Base-by-base conservation (phyloP, 2,113 vertebrate genomes). In the Melanostigma gelatinosum region DNA sequence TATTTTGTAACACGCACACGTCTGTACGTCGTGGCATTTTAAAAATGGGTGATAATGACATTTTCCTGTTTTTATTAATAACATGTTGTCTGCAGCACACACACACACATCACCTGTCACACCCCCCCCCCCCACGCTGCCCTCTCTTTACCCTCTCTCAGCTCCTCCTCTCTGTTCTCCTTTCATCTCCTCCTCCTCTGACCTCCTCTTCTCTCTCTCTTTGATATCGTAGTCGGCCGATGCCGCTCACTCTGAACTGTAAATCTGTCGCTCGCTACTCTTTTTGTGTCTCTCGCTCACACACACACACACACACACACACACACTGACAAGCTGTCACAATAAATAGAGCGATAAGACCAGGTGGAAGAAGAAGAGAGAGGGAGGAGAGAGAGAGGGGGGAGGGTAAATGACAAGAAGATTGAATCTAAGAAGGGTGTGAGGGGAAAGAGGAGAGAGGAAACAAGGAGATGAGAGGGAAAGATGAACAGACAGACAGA, bases 41-140 rank as follows among this genome's bases (percentile, higher is more conserved):
- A 65, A 75, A 87, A 86, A 75, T 32, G 68, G 69, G 57, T 69
- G 46, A 85, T 88, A 86, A 92, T 92, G 85, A 85, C 36, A 32
- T 83, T 78, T 83, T 82, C 71, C 36, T 66, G 88, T 92, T 93
- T 91, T 90, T 84, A 90, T 89, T 90, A 91, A 92, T 93, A 87
- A 93, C 77, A 93, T 80, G 87, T 86, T 93, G 92, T 91, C 91
- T 79, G 80, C 24, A n/a, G 42, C 70, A 72, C 24, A 38, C 64
- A 29, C 64, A 44, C 63, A 48, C 27, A 29, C 40, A 36, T 87
- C 87, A 88, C 87, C 87, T 77, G 86, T 89, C 86, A 90, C 50
- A 15, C 12, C 44, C 44, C 15, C 12, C 12, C 46, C 61, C 82
- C 85, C 85, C 83, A 63, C 65, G n/a, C 90, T 90, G 87, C 80